A percentile compares a stretch with the other conserved stretches of the same genome.
phyloP scores from a whole-genome alignment of 1,140 invertebrate species.

The Elymnias hypermnestra region DNA sequence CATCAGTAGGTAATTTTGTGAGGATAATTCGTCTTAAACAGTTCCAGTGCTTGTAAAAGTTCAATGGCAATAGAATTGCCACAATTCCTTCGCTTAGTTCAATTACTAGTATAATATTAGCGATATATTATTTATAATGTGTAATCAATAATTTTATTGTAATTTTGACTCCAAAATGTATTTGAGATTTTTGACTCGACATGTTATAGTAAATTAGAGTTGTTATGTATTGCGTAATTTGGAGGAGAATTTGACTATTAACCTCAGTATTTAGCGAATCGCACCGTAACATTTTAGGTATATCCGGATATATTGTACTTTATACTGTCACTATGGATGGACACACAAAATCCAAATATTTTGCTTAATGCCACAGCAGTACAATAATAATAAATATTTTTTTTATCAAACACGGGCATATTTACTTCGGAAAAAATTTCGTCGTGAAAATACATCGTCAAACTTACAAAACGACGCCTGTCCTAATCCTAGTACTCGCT shows the following conservation, averaged over 20 bases:
- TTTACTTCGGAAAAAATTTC: too few species aligned
- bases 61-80: slow-evolving; percentile 1
- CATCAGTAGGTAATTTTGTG: too few species aligned
- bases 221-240: slow-evolving; percentile 12
- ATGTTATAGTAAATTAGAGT: slow-evolving; percentile 9
- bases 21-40: not conserved
- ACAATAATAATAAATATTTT: too few species aligned
- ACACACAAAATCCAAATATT: too few species aligned
- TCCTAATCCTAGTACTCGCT: too few species aligned
- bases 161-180: not conserved
- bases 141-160: slow-evolving; percentile 1
- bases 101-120: slow-evolving; percentile 18
- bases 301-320: too few species aligned
- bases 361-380: too few species aligned
- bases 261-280: not conserved
- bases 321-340: too few species aligned
- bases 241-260: not conserved
- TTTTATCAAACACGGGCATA: too few species aligned
- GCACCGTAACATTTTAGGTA: not conserved
- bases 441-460: too few species aligned
- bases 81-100: slow-evolving; percentile 20
- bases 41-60: slow-evolving; percentile 7
- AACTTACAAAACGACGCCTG: too few species aligned
- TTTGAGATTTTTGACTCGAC: slow-evolving; percentile 9
- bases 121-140: not conserved